phyloP scores from a whole-genome alignment of 2,797 vertebrate genomes.

The Galaxias olidus region DNA sequence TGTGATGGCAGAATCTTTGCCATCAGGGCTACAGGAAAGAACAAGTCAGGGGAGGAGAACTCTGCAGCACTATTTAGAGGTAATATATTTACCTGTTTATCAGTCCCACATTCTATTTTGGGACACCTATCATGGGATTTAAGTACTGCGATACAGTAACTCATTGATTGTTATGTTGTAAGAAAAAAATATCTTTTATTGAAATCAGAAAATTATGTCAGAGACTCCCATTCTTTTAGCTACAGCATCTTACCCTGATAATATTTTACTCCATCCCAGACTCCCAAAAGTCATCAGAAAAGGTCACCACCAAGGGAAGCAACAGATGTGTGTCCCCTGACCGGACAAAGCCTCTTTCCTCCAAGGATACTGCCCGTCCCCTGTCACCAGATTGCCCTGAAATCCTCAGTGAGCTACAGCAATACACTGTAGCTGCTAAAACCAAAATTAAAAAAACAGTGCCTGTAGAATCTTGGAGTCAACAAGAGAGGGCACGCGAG shows the following conservation, averaged over 20 bases:
- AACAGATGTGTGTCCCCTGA: conserved; percentile 79
- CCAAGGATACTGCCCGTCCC: conserved; percentile 79
- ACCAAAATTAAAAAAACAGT: neutral
- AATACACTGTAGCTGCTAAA: conserved; percentile 76
- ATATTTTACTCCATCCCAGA: conserved; percentile 62
- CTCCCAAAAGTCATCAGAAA: conserved; percentile 64
- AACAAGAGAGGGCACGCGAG: conserved; percentile 27
- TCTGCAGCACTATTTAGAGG: conserved; percentile 76
- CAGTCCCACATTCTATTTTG: neutral
- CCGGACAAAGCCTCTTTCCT: conserved; percentile 63
- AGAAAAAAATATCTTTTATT: too few relatives aligned
- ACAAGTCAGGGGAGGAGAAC: conserved; percentile 79
- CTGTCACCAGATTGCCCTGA: conserved; percentile 88
- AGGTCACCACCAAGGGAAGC: conserved; percentile 62
- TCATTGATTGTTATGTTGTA: too few relatives aligned
- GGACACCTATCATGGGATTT: too few relatives aligned
- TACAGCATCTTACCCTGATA: neutral
- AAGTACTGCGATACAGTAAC: too few relatives aligned
- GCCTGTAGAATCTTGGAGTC: neutral
- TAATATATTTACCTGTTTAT: conserved; percentile 17
- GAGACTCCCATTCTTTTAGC: neutral
- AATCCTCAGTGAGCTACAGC: conserved; percentile 88
- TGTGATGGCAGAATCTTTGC: conserved; percentile 95
- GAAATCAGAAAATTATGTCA: neutral
- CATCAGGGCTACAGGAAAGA: conserved; percentile 88